Percentiles rank a stretch among this genome's conserved stretches.
Evolutionary conservation across 2,888 invertebrate genomes (phyloP).

Genomic region (Drosophila melanosoma): DNA sequence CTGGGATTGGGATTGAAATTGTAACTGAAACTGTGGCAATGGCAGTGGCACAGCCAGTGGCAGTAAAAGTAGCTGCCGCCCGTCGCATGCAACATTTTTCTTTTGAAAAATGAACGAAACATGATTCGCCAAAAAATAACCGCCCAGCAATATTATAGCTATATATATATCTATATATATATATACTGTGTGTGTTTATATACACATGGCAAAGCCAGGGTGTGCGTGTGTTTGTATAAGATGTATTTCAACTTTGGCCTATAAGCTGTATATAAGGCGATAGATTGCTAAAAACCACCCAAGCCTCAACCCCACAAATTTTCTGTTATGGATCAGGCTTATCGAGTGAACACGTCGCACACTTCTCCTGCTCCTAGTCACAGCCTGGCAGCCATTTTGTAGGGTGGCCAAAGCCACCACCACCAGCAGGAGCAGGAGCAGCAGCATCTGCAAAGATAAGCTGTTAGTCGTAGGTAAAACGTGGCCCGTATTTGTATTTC

Average conservation of each 20-base stretch:
- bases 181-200: conserved; percentile 11
- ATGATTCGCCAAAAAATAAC: conserved; percentile 77
- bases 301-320: not conserved
- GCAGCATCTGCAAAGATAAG: conserved; percentile 37
- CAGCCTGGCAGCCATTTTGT: conserved; percentile 66
- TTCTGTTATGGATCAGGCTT: conserved; percentile 55
- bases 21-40: conserved; percentile 43
- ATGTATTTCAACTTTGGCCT: conserved; percentile 75
- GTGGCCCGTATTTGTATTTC: conserved; percentile 28
- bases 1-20: conserved; percentile 18
- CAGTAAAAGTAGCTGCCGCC: conserved; percentile 76
- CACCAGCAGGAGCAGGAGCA: conserved; percentile 17
- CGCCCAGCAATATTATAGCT: conserved; percentile 37
- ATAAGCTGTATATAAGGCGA: conserved; percentile 54
- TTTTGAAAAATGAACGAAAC: conserved; percentile 83
- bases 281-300: conserved; percentile 21
- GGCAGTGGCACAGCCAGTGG: conserved; percentile 65
- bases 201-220: not conserved
- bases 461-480: conserved; percentile 20
- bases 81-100: conserved; percentile 79
- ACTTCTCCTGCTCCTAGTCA: not conserved
- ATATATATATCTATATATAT: conserved; percentile 4
- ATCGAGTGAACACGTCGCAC: conserved; percentile 34
- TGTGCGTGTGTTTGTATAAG: conserved; percentile 35
- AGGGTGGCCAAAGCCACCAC: conserved; percentile 46